Evolutionary conservation across 1,140 invertebrate genomes (phyloP).

Genomic region (Stratiolaelaps scimitus): DNA sequence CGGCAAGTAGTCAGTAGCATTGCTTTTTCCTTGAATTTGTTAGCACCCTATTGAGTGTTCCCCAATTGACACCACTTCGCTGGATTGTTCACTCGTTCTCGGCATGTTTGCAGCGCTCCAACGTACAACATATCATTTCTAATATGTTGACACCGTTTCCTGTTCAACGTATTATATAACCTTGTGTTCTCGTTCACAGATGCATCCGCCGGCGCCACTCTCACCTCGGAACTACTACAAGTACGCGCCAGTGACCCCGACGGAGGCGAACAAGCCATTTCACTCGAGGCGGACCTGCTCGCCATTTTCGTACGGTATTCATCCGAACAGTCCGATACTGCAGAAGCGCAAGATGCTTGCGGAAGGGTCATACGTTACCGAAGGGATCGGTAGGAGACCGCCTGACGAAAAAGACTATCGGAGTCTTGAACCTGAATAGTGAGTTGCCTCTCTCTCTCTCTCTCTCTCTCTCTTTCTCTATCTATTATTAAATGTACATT

Average conservation of each 20-base stretch:
- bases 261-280: slow-evolving; percentile 50
- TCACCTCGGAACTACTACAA: slow-evolving; percentile 27
- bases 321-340: slow-evolving; percentile 33
- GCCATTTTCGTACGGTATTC: slow-evolving; percentile 57
- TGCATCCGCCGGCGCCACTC: slow-evolving; percentile 19
- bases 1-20: no score
- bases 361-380: slow-evolving; percentile 28
- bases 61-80: no score
- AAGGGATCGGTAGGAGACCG: slow-evolving; percentile 28
- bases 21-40: no score
- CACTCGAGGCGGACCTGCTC: slow-evolving; percentile 64
- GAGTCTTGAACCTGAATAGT: slow-evolving; percentile 27
- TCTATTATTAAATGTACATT: no score
- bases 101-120: no score
- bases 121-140: no score
- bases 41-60: no score
- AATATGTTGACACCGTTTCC: no score
- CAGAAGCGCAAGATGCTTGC: slow-evolving; percentile 40
- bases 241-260: background rate
- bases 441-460: background rate
- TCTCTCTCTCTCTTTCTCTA: no score
- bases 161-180: background rate
- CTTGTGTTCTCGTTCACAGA: slow-evolving; percentile 8
- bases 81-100: no score
- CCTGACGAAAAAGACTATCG: slow-evolving; percentile 16